These are phyloP conservation scores for Pseudopleuronectes americanus DNA, from an alignment of 2,797 vertebrate species.

Conservation along the genomic window DNA sequence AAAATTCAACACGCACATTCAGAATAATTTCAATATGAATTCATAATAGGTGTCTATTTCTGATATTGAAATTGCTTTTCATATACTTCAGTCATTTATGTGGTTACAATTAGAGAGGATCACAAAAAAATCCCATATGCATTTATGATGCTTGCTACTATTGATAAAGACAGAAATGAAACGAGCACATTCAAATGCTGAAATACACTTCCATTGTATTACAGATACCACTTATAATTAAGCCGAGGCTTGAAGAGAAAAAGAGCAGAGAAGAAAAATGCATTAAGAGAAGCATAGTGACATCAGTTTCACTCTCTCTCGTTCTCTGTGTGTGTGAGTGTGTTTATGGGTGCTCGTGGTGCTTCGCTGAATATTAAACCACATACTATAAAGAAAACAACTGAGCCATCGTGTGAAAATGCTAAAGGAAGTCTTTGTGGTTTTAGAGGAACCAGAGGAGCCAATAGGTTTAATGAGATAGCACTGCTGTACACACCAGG, in stretches of 20 bases:
- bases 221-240: slow-evolving; percentile 82
- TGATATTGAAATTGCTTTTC: slow-evolving; percentile 62
- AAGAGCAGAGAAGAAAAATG: slow-evolving; percentile 68
- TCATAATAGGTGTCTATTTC: slow-evolving; percentile 55
- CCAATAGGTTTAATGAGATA: slow-evolving; percentile 84
- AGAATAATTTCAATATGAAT: slow-evolving; percentile 53
- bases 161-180: slow-evolving; percentile 77
- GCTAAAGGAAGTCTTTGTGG: slow-evolving; percentile 83
- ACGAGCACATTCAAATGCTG: slow-evolving; percentile 72
- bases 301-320: slow-evolving; percentile 56
- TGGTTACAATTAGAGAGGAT: slow-evolving; percentile 71
- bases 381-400: slow-evolving; percentile 80
- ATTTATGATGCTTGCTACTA: slow-evolving; percentile 76
- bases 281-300: slow-evolving; percentile 73
- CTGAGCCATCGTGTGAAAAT: slow-evolving; percentile 75
- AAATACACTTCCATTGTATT: slow-evolving; percentile 79
- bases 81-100: slow-evolving; percentile 67
- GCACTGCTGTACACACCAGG: slow-evolving; percentile 78
- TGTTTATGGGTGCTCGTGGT: slow-evolving; percentile 66
- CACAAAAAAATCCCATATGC: slow-evolving; percentile 74
- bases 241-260: slow-evolving; percentile 77
- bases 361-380: slow-evolving; percentile 82
- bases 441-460: slow-evolving; percentile 78
- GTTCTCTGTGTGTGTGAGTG: slow-evolving; percentile 24
- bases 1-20: slow-evolving; percentile 15